These are phyloP conservation scores for Drosophila nr. perissopoda DNA, from an alignment of 2,888 invertebrate species.

Conservation along the genomic window DNA sequence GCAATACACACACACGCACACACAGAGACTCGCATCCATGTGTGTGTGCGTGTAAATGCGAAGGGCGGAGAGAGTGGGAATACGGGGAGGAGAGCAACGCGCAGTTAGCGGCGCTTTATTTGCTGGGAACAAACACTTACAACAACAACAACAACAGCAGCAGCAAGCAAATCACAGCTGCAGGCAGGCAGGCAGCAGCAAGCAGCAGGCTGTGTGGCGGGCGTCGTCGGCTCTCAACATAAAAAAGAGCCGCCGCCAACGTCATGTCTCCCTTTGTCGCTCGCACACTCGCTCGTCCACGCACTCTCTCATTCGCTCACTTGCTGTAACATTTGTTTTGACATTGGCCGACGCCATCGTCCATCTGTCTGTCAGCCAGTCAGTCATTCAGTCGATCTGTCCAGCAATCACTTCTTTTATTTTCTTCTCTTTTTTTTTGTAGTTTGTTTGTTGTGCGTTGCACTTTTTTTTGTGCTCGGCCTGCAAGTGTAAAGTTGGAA, in stretches of 20 bases:
- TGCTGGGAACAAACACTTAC: conserved; percentile 73
- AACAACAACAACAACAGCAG: conserved; percentile 45
- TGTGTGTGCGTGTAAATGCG: neutral
- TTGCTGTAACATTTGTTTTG: conserved; percentile 63
- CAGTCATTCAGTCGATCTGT: conserved; percentile 30
- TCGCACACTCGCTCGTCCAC: neutral
- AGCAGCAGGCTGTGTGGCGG: conserved; percentile 48
- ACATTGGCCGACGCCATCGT: conserved; percentile 44
- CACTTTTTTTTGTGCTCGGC: conserved; percentile 44
- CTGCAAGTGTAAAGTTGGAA: conserved; percentile 69
- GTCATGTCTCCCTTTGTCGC: neutral
- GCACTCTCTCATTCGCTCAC: conserved; percentile 3
- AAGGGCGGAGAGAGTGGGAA: conserved; percentile 7
- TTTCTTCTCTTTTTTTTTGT: conserved; percentile 22
- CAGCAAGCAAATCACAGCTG: conserved; percentile 61
- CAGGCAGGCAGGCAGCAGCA: conserved; percentile 41
- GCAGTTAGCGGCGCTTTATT: conserved; percentile 56
- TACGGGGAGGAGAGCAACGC: conserved; percentile 5
- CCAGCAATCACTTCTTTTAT: conserved; percentile 54
- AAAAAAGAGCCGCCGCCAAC: conserved; percentile 52
- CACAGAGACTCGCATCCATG: neutral
- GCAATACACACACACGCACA: conserved; percentile 38
- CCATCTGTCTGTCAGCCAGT: conserved; percentile 33
- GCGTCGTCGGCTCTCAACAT: conserved; percentile 56
- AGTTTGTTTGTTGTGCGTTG: conserved; percentile 44